Conservation (phyloP, 2,113 vertebrate species). For the Eublepharis macularius region DNA sequence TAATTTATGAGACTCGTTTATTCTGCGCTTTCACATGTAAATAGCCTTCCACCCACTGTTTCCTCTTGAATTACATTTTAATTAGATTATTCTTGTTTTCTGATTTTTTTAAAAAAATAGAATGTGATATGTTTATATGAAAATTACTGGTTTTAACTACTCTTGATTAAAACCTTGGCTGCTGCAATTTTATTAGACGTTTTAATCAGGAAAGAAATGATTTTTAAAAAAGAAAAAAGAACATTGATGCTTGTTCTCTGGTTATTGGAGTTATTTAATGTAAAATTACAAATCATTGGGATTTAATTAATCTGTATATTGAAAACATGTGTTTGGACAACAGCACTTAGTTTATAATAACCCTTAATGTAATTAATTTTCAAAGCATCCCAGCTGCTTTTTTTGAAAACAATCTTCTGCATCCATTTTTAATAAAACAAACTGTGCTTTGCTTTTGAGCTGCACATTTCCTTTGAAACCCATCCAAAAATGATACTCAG, state of each 20-base stretch:
- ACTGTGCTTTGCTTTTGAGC: conserved; percentile 41
- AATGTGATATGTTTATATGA: conserved; percentile 78
- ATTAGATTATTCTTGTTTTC: conserved; percentile 82
- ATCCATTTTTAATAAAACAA: conserved; percentile 41
- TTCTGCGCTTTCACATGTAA: conserved; percentile 67
- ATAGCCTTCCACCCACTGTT: conserved; percentile 77
- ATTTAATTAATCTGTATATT: conserved; percentile 66
- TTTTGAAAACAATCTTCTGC: conserved; percentile 52
- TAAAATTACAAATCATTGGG: conserved; percentile 64
- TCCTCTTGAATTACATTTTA: conserved; percentile 76
- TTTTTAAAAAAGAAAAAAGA: conserved; percentile 32
- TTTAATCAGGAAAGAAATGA: conserved; percentile 69
- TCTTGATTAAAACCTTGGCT: conserved; percentile 71
- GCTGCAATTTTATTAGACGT: conserved; percentile 70
- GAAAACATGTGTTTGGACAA: conserved; percentile 62
- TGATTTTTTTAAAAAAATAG: conserved; percentile 72
- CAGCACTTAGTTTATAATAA: conserved; percentile 58
- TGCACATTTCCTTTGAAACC: conserved; percentile 48
- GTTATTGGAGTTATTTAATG: conserved; percentile 46
- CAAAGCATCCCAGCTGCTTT: conserved; percentile 53
- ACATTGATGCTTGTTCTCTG: conserved; percentile 43
- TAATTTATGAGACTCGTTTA: conserved; percentile 74
- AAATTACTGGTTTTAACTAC: conserved; percentile 72
- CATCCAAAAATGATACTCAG: conserved; percentile 31
- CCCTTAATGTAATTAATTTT: conserved; percentile 59